phyloP scores from a whole-genome alignment of 2,888 invertebrate genomes.

The Mesodorylaimus sp. region DNA sequence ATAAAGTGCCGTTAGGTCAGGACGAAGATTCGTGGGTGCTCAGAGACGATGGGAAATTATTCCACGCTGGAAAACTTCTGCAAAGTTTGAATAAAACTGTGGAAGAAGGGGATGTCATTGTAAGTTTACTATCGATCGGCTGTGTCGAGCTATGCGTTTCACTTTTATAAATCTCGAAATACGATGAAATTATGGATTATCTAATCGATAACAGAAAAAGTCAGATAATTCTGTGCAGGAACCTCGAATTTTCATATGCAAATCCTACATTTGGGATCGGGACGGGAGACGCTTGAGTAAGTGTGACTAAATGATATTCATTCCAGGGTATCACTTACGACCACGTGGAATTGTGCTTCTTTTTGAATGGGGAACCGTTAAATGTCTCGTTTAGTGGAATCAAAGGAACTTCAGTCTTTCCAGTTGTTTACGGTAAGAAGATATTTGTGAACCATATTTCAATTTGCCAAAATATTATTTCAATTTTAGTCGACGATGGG shows the following conservation, averaged over 20 bases:
- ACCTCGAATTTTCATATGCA: too few relatives aligned
- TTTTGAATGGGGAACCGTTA: slow-evolving; percentile 67
- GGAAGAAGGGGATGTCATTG: slow-evolving; percentile 78
- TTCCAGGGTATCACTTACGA: slow-evolving; percentile 73
- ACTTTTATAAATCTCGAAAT: too few relatives aligned
- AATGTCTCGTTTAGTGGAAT: slow-evolving; percentile 68
- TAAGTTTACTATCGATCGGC: slow-evolving; percentile 30
- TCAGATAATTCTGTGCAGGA: too few relatives aligned
- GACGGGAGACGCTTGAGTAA: too few relatives aligned
- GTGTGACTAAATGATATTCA: too few relatives aligned
- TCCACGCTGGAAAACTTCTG: slow-evolving; percentile 61
- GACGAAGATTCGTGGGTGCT: slow-evolving; percentile 81
- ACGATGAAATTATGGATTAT: too few relatives aligned
- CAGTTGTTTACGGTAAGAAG: slow-evolving; percentile 66
- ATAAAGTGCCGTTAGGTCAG: slow-evolving; percentile 64
- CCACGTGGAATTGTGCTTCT: slow-evolving; percentile 85
- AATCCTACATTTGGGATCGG: too few relatives aligned
- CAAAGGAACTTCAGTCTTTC: slow-evolving; percentile 64
- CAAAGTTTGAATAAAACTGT: slow-evolving; percentile 48
- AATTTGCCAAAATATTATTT: not conserved
- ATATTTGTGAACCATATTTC: not conserved
- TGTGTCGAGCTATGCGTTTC: too few relatives aligned
- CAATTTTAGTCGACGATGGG: slow-evolving; percentile 69
- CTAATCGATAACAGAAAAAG: too few relatives aligned
- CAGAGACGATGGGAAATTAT: slow-evolving; percentile 66